Conservation (phyloP, 2,888 invertebrate genomes). For the Phaedon cochleariae region DNA sequence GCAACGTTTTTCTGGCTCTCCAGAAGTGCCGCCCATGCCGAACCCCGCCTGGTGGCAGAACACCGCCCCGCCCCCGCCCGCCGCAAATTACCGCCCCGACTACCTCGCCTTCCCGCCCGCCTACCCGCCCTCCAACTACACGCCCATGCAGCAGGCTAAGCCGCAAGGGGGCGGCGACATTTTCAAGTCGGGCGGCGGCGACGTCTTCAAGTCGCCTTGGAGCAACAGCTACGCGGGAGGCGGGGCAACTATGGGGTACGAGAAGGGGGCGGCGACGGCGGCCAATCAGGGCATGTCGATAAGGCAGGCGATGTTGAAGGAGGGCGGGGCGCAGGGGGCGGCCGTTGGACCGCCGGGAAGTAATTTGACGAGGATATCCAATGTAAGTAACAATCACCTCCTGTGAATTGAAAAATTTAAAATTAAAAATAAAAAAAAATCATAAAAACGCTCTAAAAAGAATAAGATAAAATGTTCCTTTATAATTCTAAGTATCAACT, state of each 20-base stretch:
- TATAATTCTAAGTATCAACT: too few species aligned
- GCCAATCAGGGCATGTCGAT: conserved; percentile 51
- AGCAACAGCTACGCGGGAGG: conserved; percentile 33
- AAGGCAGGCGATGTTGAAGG: conserved; percentile 60
- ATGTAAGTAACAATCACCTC: conserved; percentile 40
- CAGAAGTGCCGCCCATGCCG: conserved; percentile 28
- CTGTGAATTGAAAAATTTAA: too few species aligned
- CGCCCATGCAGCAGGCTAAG: conserved; percentile 28
- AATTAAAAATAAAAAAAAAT: too few species aligned
- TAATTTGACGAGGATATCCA: conserved; percentile 27
- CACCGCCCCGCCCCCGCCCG: conserved; percentile 27
- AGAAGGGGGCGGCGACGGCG: conserved; percentile 3
- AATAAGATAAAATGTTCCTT: too few species aligned
- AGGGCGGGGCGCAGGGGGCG: conserved; percentile 49
- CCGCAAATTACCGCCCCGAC: conserved; percentile 21
- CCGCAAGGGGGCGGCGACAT: not conserved
- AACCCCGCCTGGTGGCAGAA: conserved; percentile 38
- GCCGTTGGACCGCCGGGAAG: conserved; percentile 33
- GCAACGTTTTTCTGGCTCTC: too few species aligned
- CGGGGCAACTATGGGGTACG: conserved; percentile 17
- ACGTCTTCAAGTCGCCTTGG: conserved; percentile 52
- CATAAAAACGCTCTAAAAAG: too few species aligned
- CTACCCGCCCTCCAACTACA: conserved; percentile 21
- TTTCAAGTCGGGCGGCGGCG: conserved; percentile 37
- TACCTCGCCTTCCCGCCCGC: conserved; percentile 26